phyloP scores from a whole-genome alignment of 2,888 invertebrate species.

The Arenicola marina region DNA sequence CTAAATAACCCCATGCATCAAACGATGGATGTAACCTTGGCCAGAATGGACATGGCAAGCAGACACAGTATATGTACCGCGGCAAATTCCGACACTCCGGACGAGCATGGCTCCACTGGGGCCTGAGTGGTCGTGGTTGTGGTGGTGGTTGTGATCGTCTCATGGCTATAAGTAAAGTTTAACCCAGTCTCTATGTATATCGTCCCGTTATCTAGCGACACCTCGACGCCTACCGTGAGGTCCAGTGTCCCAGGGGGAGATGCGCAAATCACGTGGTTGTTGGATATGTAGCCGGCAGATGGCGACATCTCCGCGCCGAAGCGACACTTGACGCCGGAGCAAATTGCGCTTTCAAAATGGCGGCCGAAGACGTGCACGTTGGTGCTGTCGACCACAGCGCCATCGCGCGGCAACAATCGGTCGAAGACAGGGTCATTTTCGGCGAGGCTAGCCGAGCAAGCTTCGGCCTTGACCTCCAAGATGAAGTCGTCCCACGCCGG shows the following conservation, averaged over 20 bases:
- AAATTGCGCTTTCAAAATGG: slow-evolving; percentile 30
- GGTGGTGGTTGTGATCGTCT: not conserved
- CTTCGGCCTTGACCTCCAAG: slow-evolving; percentile 12
- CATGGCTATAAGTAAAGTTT: slow-evolving; percentile 8
- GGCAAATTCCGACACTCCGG: too few relatives aligned
- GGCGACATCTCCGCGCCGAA: slow-evolving; percentile 18
- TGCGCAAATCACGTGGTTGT: slow-evolving; percentile 24
- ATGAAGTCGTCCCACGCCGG: slow-evolving; percentile 33
- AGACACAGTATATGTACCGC: too few relatives aligned
- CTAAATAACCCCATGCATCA: too few relatives aligned
- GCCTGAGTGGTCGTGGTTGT: not conserved
- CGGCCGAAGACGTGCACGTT: slow-evolving; percentile 33
- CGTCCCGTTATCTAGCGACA: slow-evolving; percentile 11
- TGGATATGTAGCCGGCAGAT: slow-evolving; percentile 15
- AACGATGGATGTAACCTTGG: too few relatives aligned
- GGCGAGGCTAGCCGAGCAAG: slow-evolving; percentile 20
- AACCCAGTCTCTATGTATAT: slow-evolving; percentile 1
- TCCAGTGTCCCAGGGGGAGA: slow-evolving; percentile 12
- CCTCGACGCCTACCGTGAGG: not conserved
- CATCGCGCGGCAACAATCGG: slow-evolving; percentile 25
- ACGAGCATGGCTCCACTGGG: not conserved
- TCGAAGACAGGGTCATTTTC: slow-evolving; percentile 7
- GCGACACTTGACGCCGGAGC: slow-evolving; percentile 22
- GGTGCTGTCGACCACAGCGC: slow-evolving; percentile 17
- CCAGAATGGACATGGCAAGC: too few relatives aligned